Conservation (phyloP, 92 coral and sea anemone genomes). For the Anthopleura xanthogrammica region DNA sequence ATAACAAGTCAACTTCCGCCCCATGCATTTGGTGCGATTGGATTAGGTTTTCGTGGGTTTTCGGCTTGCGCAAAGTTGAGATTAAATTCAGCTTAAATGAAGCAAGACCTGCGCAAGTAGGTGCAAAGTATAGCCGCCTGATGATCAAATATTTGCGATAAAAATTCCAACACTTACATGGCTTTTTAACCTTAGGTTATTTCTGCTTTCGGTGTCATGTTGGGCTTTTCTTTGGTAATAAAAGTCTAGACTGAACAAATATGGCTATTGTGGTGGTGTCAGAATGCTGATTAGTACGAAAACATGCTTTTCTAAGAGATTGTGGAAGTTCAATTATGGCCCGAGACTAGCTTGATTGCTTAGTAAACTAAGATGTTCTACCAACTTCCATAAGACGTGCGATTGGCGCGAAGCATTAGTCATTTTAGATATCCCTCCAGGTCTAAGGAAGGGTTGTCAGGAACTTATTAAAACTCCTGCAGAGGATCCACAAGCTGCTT, state of each 20-base stretch:
- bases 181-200: background rate
- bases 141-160: background rate
- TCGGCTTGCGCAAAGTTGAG: background rate
- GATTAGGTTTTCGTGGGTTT: too few species aligned
- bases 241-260: background rate
- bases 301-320: background rate
- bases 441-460: too few species aligned
- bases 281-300: background rate
- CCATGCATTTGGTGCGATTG: too few species aligned
- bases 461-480: too few species aligned
- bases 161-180: background rate
- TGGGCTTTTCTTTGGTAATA: background rate
- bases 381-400: too few species aligned
- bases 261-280: background rate
- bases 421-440: too few species aligned
- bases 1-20: too few species aligned
- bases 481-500: too few species aligned
- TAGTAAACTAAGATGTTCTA: background rate
- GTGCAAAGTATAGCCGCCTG: background rate
- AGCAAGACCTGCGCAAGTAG: background rate
- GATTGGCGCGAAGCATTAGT: too few species aligned
- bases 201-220: background rate
- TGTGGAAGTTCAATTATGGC: background rate
- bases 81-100: background rate
- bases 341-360: background rate